These are phyloP conservation scores for Lasioglossum malachurum DNA, from an alignment of 2,888 invertebrate species.

Conservation along the genomic window DNA sequence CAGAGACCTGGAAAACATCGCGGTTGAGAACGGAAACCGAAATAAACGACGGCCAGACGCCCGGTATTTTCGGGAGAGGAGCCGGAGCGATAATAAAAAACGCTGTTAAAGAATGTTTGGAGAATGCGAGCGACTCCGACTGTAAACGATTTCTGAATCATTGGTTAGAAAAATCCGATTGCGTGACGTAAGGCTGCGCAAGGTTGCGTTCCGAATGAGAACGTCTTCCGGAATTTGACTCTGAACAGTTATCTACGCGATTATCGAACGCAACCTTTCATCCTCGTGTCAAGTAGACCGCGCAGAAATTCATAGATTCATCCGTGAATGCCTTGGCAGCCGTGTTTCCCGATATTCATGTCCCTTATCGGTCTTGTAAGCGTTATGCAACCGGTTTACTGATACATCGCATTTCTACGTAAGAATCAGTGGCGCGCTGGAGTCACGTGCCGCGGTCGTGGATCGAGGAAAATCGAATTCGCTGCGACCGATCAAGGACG, in stretches of 20 bases:
- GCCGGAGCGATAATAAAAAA: conserved; percentile 36
- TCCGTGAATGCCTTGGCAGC: background rate
- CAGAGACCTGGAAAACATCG: conserved; percentile 82
- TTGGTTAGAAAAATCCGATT: background rate
- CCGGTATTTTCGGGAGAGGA: background rate
- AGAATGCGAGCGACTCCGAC: background rate
- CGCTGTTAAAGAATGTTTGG: conserved; percentile 23
- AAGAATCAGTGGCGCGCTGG: background rate
- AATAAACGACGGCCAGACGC: conserved; percentile 5
- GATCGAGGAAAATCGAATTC: conserved; percentile 18
- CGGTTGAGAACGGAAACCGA: background rate
- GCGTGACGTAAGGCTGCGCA: background rate
- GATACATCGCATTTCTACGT: background rate
- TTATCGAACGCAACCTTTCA: background rate
- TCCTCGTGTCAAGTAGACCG: background rate
- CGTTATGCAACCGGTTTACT: conserved; percentile 1
- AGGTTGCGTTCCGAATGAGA: background rate
- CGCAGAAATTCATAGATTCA: background rate
- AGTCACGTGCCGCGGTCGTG: background rate
- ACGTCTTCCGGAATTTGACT: background rate
- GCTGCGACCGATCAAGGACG: background rate
- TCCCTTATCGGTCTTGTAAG: background rate
- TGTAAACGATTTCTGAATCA: background rate
- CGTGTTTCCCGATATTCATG: background rate
- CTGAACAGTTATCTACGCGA: background rate